These are phyloP conservation scores for Hydractinia symbiolongicarpus DNA, from an alignment of 30 jellyfish, hydroid and myxozoan species.

Conservation along the genomic window DNA sequence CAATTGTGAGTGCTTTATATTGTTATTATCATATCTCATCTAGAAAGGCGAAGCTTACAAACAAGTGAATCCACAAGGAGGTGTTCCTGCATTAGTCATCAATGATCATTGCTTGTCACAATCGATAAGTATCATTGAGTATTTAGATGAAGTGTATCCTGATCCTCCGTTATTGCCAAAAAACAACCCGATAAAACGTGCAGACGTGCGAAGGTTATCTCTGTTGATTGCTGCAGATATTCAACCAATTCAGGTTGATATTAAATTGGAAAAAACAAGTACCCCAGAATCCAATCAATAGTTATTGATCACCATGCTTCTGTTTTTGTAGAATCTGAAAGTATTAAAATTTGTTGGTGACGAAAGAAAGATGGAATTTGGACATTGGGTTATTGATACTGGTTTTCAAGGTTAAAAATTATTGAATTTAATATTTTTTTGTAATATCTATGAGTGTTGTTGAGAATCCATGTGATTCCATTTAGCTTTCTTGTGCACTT, in stretches of 20 bases:
- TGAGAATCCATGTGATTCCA: no score
- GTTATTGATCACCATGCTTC: no score
- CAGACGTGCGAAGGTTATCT: conserved; percentile 65
- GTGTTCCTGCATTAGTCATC: conserved; percentile 65
- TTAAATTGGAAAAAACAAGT: neutral
- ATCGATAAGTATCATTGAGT: conserved; percentile 78
- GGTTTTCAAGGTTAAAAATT: conserved; percentile 74
- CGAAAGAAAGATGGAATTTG: conserved; percentile 92
- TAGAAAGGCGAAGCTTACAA: conserved; percentile 63
- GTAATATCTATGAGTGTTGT: no score
- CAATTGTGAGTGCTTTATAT: no score
- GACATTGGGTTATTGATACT: conserved; percentile 64
- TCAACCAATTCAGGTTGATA: conserved; percentile 87
- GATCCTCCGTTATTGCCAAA: conserved; percentile 58
- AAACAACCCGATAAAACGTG: conserved; percentile 47
- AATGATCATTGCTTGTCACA: conserved; percentile 71
- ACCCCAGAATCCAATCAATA: no score
- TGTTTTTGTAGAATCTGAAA: conserved; percentile 60
- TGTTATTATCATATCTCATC: neutral
- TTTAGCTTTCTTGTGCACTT: no score
- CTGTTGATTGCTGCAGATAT: conserved; percentile 86
- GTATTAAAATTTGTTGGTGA: conserved; percentile 84
- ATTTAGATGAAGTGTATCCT: conserved; percentile 86
- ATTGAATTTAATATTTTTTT: neutral
- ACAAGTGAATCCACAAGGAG: conserved; percentile 64